phyloP scores from a whole-genome alignment of 2,797 vertebrate species.

The Echiichthys vipera region DNA sequence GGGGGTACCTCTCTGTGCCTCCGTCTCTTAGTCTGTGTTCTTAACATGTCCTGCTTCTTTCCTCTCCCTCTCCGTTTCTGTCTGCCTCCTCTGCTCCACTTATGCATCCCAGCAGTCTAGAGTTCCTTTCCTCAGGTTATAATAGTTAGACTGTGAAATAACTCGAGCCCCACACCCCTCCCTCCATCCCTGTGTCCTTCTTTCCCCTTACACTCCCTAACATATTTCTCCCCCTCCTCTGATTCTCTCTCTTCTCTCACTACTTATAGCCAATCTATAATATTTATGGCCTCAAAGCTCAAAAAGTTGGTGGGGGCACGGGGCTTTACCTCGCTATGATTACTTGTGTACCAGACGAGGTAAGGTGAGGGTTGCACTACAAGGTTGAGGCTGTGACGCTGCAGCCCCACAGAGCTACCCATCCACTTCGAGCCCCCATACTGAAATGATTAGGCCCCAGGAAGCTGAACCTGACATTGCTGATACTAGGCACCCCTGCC shows the following conservation, averaged over 20 bases:
- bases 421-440: constrained; percentile 78
- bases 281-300: constrained; percentile 82
- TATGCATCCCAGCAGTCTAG: constrained; percentile 74
- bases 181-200: constrained; percentile 67
- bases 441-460: constrained; percentile 90
- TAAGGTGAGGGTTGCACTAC: constrained; percentile 51
- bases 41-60: constrained; percentile 34
- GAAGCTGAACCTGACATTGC: constrained; percentile 89
- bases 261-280: constrained; percentile 81
- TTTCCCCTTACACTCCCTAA: constrained; percentile 69
- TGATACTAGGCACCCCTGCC: constrained; percentile 84
- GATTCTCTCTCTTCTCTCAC: constrained; percentile 56
- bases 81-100: constrained; percentile 61
- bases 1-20: constrained; percentile 16
- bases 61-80: constrained; percentile 32
- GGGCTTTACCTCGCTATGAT: constrained; percentile 61
- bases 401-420: constrained; percentile 49
- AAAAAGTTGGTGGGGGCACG: constrained; percentile 64
- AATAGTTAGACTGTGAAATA: constrained; percentile 90
- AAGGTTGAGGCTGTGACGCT: constrained; percentile 38
- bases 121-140: constrained; percentile 82
- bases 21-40: constrained; percentile 32
- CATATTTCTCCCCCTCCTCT: constrained; percentile 54
- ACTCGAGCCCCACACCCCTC: constrained; percentile 75
- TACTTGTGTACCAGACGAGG: constrained; percentile 64